phyloP scores from a whole-genome alignment of 2,797 vertebrate species.

The Chanos chanos region DNA sequence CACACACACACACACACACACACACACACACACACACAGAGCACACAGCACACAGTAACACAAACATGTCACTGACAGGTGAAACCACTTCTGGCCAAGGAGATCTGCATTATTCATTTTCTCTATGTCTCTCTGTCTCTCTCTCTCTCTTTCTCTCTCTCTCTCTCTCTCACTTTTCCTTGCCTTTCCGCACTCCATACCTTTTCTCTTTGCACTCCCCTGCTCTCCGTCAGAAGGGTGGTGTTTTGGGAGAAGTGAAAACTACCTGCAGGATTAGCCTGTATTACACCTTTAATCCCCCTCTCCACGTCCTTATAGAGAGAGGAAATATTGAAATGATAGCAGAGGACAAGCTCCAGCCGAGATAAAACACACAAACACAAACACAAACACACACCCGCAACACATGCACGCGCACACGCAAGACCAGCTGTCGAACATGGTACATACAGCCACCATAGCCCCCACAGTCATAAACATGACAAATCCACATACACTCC shows the following conservation, averaged over 20 bases:
- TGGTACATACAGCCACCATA: not conserved
- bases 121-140: slow-evolving; percentile 29
- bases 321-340: slow-evolving; percentile 47
- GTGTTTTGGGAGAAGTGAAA: slow-evolving; percentile 55
- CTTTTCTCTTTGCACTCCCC: slow-evolving; percentile 30
- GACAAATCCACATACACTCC: too few relatives aligned
- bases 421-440: not conserved
- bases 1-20: not conserved
- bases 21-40: too few relatives aligned
- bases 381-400: slow-evolving; percentile 4
- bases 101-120: slow-evolving; percentile 44
- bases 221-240: slow-evolving; percentile 48
- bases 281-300: slow-evolving; percentile 74
- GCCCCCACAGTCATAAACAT: slow-evolving; percentile 1
- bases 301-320: slow-evolving; percentile 49
- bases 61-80: slow-evolving; percentile 35
- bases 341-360: slow-evolving; percentile 21
- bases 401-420: too few relatives aligned
- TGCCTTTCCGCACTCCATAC: slow-evolving; percentile 6
- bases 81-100: slow-evolving; percentile 31
- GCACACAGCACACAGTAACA: too few relatives aligned
- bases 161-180: not conserved
- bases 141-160: slow-evolving; percentile 13
- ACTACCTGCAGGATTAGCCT: slow-evolving; percentile 75
- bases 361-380: slow-evolving; percentile 33